A percentile compares a stretch with the other conserved stretches of the same genome.
Evolutionary conservation across 2,113 vertebrate species (phyloP).

Genomic region (Oplegnathus fasciatus): DNA sequence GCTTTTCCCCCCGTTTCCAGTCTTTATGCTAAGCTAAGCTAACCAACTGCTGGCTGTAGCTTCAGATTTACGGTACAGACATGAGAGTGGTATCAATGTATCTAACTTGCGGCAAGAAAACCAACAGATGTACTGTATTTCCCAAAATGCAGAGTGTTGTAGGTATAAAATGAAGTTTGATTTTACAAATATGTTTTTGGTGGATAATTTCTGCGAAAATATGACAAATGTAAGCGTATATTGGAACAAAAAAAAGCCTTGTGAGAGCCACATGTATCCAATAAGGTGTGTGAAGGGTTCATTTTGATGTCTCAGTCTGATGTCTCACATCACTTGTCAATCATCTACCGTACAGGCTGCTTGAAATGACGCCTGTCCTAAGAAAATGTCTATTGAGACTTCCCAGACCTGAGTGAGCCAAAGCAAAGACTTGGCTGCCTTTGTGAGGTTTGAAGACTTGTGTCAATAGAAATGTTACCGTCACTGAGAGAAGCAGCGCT

Average conservation of each 20-base stretch:
- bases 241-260: not conserved
- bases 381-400: not conserved
- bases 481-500: not conserved
- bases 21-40: not conserved
- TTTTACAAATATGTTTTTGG: not conserved
- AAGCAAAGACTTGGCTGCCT: not conserved
- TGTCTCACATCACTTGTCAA: slow-evolving; percentile 10
- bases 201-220: not conserved
- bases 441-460: not conserved
- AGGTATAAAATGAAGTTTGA: not conserved
- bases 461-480: not conserved
- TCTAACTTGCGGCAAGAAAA: not conserved
- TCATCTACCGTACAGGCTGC: not conserved
- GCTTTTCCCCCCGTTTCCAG: not conserved
- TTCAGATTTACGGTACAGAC: not conserved
- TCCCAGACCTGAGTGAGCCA: not conserved
- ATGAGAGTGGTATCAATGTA: not conserved
- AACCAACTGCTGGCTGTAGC: not conserved
- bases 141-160: not conserved
- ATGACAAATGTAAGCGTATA: not conserved
- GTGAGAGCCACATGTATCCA: not conserved
- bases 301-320: slow-evolving; percentile 1
- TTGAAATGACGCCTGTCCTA: not conserved
- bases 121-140: not conserved
- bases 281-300: not conserved